Evolutionary conservation across 1,140 invertebrate species (phyloP).

Genomic region (Lamellibrachia luymesi): DNA sequence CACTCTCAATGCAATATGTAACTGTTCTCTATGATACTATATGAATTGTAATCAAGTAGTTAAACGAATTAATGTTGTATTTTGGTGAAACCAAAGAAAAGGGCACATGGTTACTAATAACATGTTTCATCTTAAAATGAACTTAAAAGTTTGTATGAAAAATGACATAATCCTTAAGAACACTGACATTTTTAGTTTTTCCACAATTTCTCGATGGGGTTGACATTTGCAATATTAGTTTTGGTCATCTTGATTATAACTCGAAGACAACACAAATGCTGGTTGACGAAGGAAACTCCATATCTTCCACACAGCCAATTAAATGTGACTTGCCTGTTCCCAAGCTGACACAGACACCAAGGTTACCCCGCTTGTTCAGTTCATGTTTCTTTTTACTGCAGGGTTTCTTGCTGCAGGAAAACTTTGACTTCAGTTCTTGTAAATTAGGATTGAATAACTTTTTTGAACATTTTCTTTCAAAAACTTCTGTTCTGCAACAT

Average conservation of each 20-base stretch:
- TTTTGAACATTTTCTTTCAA: too few species aligned
- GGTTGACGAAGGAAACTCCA: too few species aligned
- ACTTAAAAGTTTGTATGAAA: not conserved
- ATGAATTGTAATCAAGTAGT: not conserved
- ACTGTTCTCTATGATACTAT: not conserved
- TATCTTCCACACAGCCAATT: too few species aligned
- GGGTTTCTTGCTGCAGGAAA: not conserved
- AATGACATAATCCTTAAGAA: not conserved
- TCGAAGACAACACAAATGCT: too few species aligned
- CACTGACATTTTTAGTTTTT: not conserved
- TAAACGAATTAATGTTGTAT: not conserved
- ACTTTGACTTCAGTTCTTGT: too few species aligned
- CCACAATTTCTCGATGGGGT: not conserved
- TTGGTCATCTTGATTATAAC: too few species aligned
- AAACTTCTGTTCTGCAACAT: too few species aligned
- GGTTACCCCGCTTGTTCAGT: too few species aligned
- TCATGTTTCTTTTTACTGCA: not conserved
- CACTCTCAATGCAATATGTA: not conserved
- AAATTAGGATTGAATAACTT: too few species aligned
- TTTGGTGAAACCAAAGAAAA: not conserved
- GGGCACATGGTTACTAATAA: not conserved
- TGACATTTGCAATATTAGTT: not conserved
- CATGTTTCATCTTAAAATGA: not conserved
- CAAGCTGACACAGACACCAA: too few species aligned
- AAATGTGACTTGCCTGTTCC: too few species aligned